Evolutionary conservation across 2,888 invertebrate species (phyloP).

Genomic region (Emesis russula): DNA sequence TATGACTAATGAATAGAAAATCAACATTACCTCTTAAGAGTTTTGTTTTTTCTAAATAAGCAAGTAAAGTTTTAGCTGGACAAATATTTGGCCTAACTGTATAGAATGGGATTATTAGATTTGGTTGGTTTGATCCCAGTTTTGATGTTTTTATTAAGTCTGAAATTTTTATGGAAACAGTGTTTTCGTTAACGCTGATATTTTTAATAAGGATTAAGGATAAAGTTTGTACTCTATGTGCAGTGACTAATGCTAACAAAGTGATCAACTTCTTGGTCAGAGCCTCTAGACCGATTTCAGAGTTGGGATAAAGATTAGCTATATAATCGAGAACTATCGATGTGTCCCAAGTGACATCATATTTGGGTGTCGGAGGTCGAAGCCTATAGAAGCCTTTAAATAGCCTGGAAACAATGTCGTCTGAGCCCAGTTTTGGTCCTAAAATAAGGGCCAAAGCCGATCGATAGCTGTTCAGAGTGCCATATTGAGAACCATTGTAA

Average conservation of each 20-base stretch:
- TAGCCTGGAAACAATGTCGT: neutral
- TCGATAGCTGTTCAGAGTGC: neutral
- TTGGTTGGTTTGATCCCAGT: neutral
- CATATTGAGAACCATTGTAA: neutral
- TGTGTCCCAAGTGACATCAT: neutral
- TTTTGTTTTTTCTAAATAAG: neutral
- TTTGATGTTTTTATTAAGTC: neutral
- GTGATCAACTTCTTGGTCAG: too few relatives aligned
- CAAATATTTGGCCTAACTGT: neutral
- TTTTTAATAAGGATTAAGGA: too few relatives aligned
- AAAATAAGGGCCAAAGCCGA: neutral
- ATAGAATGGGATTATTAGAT: neutral
- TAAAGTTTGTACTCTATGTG: too few relatives aligned
- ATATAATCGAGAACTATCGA: too few relatives aligned
- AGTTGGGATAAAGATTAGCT: too few relatives aligned
- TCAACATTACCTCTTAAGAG: neutral
- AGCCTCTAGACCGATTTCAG: too few relatives aligned
- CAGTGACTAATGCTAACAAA: too few relatives aligned
- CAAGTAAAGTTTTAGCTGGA: neutral
- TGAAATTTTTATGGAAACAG: too few relatives aligned
- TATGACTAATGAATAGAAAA: neutral
- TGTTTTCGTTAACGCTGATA: too few relatives aligned
- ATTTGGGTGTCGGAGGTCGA: neutral
- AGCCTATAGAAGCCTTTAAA: neutral
- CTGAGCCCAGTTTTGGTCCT: neutral